Base-by-base conservation (phyloP, 2,888 invertebrate genomes). In the Agriopis leucophaearia region DNA sequence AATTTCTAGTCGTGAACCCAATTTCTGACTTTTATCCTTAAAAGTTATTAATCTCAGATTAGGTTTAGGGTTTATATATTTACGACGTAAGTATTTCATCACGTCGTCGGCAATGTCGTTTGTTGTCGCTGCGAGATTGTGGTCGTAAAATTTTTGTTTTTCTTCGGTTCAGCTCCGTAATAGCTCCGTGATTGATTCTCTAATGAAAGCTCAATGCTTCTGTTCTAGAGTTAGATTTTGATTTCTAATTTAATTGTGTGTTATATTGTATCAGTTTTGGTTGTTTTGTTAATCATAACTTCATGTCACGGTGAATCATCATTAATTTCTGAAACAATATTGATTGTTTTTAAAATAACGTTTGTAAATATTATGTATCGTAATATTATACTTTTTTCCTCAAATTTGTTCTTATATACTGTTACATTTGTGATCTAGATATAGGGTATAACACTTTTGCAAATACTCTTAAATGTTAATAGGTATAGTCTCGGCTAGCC, bases 61-160 rank as follows among this genome's bases (percentile, higher is more conserved):
- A 70, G n/a, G 13, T 50, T 50, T 50, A 13, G 27, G 76, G 76
- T 78, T 75, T 73, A 76, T 71, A 71, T 74, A 78, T 78, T 81
- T 75, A 83, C 73, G 74, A 66, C 64, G 66, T 64, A n/a, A n/a
- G n/a, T n/a, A 73, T 76, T 82, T 81, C 75, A 83, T 76, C 67
- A 66, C 69, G 65, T 74, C 73, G 69, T 67, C 67, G 60, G 74
- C 71, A 75, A 75, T 27, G 73, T 42, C 5, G 42, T 76, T 71
- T 69, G 67, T 57, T 69, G 59, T 59, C 45, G 50, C 66, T 7
- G 52, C 36, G 40, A 59, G 44, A 27, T 68, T 59, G 55, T 40
- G 44, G 55, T 62, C 12, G 16, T 66, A 7, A 10, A 64, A 55
- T 9, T 16, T 50, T 27, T 8, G 13, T 13, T 35, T 8, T n/a